Base-by-base conservation (phyloP, 2,888 invertebrate genomes). In the Xestia rhomboidea region DNA sequence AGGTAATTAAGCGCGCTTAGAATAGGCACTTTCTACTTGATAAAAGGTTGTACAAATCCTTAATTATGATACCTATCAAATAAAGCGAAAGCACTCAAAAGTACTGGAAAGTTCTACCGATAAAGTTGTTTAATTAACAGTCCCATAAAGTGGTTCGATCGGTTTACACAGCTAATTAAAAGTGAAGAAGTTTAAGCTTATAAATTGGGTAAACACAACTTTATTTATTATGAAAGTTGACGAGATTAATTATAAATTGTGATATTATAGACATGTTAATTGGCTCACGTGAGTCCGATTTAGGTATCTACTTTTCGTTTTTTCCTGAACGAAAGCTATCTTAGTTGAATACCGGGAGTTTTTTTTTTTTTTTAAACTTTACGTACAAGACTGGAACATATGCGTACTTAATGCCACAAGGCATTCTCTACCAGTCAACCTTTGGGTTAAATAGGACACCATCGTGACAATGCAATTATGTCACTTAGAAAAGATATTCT, bases 121-220 rank as follows among this genome's bases (percentile, higher is more conserved):
- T 49, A 81, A 74, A 81, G 46, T 74, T 44, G 30, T 66, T 75
- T 75, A 82, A 78, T 78, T 78, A 78, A 18, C 64, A 64, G 3
- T 21, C 34, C 27, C n/a, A 49, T 82, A 75, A 82, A 78, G 27
- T 76, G 75, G 49, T n/a, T 82, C n/a, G 24, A 81, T 74, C 27
- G 41, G 15, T 66, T 66, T 7, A 34, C 57, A 27, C 57, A 51
- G 41, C 66, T 78, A 66, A 82, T 82, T 82, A 75, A 66, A 73
- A 72, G 27, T 27, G 21, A 38, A 60, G 21, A 72, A 81, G n/a
- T 66, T 34, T 18, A 27, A 11, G 78, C 64, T 18, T 34, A 18
- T 66, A 24, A 41, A 34, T 54, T 54, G 81, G 34, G 1, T 51
- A 49, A 44, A 51, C 18, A 34, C 15, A 54, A 63, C 24, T 74